These are phyloP conservation scores for Sarcophaga variegata DNA, from an alignment of 2,888 invertebrate species.

Conservation along the genomic window DNA sequence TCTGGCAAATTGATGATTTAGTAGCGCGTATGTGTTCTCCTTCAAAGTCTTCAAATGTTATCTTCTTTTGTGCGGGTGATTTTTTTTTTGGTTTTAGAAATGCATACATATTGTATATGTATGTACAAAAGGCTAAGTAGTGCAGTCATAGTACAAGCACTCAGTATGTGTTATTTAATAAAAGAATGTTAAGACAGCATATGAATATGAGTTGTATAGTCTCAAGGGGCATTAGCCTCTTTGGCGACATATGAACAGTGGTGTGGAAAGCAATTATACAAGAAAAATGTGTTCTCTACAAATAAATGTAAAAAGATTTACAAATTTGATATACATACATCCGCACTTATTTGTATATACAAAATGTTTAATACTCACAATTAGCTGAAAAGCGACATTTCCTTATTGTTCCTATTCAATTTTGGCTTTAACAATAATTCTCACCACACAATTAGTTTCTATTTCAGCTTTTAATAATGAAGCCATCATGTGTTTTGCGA, in stretches of 20 bases:
- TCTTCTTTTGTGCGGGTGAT: constrained; percentile 55
- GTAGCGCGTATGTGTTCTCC: background rate
- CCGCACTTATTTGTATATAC: no score
- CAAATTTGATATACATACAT: background rate
- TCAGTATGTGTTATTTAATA: constrained; percentile 6
- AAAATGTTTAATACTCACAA: no score
- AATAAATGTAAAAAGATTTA: background rate
- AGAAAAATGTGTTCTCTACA: background rate
- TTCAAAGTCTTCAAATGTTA: constrained; percentile 1
- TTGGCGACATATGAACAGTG: constrained; percentile 26
- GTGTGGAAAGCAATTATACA: background rate
- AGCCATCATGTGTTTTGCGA: no score
- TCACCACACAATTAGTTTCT: no score
- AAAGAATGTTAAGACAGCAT: constrained; percentile 4
- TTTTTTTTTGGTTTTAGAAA: constrained; percentile 6
- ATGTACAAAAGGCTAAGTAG: constrained; percentile 41
- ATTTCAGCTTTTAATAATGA: no score
- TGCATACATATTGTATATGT: constrained; percentile 20
- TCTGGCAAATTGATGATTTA: constrained; percentile 5
- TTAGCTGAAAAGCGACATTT: no score
- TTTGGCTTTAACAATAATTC: no score
- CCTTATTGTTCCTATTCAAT: no score
- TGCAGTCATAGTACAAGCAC: constrained; percentile 24
- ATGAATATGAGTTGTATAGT: constrained; percentile 1
- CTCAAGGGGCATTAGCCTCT: constrained; percentile 54